phyloP scores from a whole-genome alignment of 2,888 invertebrate species.

The Carterocephalus palaemon region DNA sequence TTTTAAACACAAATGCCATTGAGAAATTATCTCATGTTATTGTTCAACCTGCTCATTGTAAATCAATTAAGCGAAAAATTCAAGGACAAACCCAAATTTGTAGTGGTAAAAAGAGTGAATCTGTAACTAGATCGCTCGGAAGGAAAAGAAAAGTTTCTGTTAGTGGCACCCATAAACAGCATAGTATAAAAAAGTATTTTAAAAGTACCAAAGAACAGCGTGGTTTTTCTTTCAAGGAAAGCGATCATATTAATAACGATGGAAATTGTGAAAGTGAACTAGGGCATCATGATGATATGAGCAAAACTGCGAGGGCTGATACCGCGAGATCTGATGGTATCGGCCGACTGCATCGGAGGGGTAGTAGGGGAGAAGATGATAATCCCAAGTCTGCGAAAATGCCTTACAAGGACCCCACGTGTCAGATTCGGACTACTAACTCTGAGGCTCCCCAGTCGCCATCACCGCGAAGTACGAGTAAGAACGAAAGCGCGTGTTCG shows the following conservation, averaged over 20 bases:
- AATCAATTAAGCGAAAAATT: slow-evolving; percentile 62
- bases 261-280: slow-evolving; percentile 30
- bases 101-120: slow-evolving; percentile 40
- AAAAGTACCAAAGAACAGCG: slow-evolving; percentile 41
- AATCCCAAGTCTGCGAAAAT: slow-evolving; percentile 38
- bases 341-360: slow-evolving; percentile 38
- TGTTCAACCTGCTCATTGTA: slow-evolving; percentile 73
- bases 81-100: slow-evolving; percentile 47
- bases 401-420: slow-evolving; percentile 35
- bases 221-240: slow-evolving; percentile 30
- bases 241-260: slow-evolving; percentile 25
- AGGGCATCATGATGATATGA: slow-evolving; percentile 56
- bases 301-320: slow-evolving; percentile 52
- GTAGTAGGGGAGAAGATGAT: slow-evolving; percentile 43
- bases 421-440: slow-evolving; percentile 37
- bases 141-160: slow-evolving; percentile 46
- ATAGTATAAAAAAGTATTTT: slow-evolving; percentile 53
- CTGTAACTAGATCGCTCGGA: slow-evolving; percentile 31
- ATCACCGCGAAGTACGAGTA: slow-evolving; percentile 38
- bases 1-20: slow-evolving; percentile 71
- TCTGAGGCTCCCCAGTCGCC: slow-evolving; percentile 41
- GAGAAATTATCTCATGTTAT: slow-evolving; percentile 68
- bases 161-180: slow-evolving; percentile 50
- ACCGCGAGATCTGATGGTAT: slow-evolving; percentile 49
- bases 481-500: slow-evolving; percentile 39